A percentile compares a stretch with the other conserved stretches of the same genome.
Evolutionary conservation across 2,888 invertebrate species (phyloP).

Genomic region (Orthosia cruda): DNA sequence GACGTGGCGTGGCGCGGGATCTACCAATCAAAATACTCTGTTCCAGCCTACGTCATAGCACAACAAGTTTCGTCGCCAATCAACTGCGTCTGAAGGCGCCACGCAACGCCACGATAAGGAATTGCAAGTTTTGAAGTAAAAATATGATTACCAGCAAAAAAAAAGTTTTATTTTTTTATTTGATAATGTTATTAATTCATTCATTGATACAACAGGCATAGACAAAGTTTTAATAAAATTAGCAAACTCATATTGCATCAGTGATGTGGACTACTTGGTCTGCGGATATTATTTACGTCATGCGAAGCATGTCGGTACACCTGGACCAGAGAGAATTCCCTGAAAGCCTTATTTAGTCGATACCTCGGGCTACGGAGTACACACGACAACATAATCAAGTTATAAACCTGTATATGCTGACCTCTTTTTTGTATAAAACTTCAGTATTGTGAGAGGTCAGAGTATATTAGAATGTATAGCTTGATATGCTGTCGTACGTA

Average conservation of each 20-base stretch:
- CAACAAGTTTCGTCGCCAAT: too few relatives aligned
- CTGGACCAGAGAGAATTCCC: slow-evolving; percentile 71
- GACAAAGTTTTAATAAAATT: slow-evolving; percentile 15
- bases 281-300: slow-evolving; percentile 69
- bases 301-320: slow-evolving; percentile 63
- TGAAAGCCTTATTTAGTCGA: slow-evolving; percentile 72
- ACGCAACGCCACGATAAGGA: too few relatives aligned
- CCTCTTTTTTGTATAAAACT: background rate
- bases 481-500: background rate
- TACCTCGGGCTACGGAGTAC: slow-evolving; percentile 61
- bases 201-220: background rate
- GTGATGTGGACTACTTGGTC: slow-evolving; percentile 6
- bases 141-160: background rate
- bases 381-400: background rate
- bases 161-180: background rate
- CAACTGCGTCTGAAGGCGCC: too few relatives aligned
- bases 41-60: too few relatives aligned
- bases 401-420: background rate
- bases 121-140: background rate
- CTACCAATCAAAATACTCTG: too few relatives aligned
- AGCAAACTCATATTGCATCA: slow-evolving; percentile 20
- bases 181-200: background rate
- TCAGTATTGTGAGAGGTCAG: background rate
- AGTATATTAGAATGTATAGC: background rate
- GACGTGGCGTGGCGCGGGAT: too few relatives aligned